A percentile compares a stretch with the other conserved stretches of the same genome.
Evolutionary conservation across 2,797 vertebrate genomes (phyloP).

Genomic region (Galago senegalensis): DNA sequence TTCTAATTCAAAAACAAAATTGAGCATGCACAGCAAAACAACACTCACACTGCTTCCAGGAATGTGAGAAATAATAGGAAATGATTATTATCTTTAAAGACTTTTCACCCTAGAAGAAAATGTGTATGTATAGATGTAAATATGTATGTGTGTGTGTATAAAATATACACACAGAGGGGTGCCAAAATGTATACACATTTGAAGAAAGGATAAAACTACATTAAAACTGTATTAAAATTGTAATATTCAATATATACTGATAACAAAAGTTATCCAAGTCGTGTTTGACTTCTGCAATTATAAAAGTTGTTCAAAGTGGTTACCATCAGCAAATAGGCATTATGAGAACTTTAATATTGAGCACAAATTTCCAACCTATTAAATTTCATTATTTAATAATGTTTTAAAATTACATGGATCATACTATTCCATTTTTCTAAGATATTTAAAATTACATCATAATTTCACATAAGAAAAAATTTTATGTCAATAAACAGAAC

Average conservation of each 20-base stretch:
- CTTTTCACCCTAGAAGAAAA: background rate
- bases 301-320: no score
- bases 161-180: slow-evolving; percentile 2
- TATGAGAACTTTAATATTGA: background rate
- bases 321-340: no score
- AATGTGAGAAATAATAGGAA: background rate
- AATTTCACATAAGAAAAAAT: background rate
- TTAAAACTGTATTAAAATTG: no score
- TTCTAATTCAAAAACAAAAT: slow-evolving; percentile 39
- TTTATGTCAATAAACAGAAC: background rate
- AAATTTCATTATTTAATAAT: background rate
- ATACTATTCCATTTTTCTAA: slow-evolving; percentile 25
- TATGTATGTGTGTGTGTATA: no score
- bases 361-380: background rate
- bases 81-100: background rate
- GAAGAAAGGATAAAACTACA: no score
- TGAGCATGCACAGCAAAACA: background rate
- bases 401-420: background rate
- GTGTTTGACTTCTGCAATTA: no score
- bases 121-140: background rate
- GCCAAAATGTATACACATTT: no score
- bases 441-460: background rate
- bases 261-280: no score
- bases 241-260: no score
- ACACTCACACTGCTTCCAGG: background rate